Percentiles rank a stretch among this genome's conserved stretches.
These are phyloP conservation scores for Iguana delicatissima DNA, from an alignment of 2,797 vertebrate genomes.

Conservation along the genomic window DNA sequence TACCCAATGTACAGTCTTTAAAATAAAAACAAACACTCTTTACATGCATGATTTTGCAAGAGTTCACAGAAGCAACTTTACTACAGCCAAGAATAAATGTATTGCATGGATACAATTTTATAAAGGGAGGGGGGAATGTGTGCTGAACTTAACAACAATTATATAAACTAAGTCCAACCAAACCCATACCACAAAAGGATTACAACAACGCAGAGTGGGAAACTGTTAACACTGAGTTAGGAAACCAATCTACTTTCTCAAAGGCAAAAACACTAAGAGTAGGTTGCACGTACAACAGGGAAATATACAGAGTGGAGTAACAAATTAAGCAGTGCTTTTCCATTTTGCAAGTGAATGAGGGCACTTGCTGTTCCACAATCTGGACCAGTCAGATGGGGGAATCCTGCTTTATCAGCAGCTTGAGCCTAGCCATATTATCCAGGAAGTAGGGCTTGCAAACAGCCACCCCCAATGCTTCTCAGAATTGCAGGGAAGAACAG, in stretches of 20 bases:
- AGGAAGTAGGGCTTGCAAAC: constrained; percentile 66
- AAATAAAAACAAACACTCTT: constrained; percentile 8
- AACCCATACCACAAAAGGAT: not conserved
- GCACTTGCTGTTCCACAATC: constrained; percentile 48
- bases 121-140: not conserved
- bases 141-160: constrained; percentile 66
- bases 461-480: constrained; percentile 64
- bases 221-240: not conserved
- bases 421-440: constrained; percentile 65
- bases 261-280: not conserved
- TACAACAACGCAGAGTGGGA: fast-evolving
- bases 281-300: fast-evolving
- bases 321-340: not conserved
- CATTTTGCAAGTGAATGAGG: not conserved
- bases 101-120: not conserved
- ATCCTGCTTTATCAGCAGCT: constrained; percentile 69
- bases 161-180: not conserved
- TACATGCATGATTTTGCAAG: not conserved
- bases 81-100: not conserved
- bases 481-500: constrained; percentile 45
- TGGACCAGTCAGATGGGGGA: constrained; percentile 66
- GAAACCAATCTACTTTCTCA: not conserved
- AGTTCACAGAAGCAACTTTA: constrained; percentile 11
- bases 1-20: constrained; percentile 9
- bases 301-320: fast-evolving